Evolutionary conservation across 2,797 vertebrate genomes (phyloP).

Genomic region (Lepus oiostolus): DNA sequence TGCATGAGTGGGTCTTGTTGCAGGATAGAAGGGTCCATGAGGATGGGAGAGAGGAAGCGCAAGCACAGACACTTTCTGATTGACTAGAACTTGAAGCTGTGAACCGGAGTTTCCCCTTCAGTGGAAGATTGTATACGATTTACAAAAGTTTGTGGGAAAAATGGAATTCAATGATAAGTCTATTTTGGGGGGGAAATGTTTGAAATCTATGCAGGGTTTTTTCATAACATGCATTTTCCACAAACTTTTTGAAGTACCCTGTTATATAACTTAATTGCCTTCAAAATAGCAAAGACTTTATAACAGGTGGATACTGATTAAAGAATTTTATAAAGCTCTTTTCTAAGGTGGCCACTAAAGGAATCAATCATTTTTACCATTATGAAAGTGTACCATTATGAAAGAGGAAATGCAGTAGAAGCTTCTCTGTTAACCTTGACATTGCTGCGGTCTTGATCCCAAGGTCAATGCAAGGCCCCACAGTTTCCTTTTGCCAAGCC

Average conservation of each 20-base stretch:
- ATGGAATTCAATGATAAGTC: too few species aligned
- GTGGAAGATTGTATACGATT: neutral
- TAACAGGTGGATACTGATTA: neutral
- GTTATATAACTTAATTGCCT: neutral
- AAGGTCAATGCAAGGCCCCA: constrained; percentile 55
- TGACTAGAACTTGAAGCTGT: neutral
- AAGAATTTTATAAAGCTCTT: neutral
- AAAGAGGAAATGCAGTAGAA: neutral
- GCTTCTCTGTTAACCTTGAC: neutral
- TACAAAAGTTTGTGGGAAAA: too few species aligned
- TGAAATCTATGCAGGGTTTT: too few species aligned
- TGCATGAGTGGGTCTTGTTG: neutral
- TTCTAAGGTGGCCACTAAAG: neutral
- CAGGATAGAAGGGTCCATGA: neutral
- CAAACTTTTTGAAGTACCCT: too few species aligned
- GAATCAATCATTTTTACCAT: neutral
- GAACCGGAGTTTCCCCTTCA: neutral
- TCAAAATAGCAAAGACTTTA: neutral
- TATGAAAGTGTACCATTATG: neutral
- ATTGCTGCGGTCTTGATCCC: constrained; percentile 17
- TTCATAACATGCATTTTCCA: too few species aligned
- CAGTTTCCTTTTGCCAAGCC: neutral
- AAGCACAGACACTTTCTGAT: neutral
- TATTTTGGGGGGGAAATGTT: too few species aligned
- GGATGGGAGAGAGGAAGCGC: neutral